Evolutionary conservation across 2,113 vertebrate genomes (phyloP), one percentile per base, ranked within the genome.

Genomic region (Megatriorchis doriae): DNA sequence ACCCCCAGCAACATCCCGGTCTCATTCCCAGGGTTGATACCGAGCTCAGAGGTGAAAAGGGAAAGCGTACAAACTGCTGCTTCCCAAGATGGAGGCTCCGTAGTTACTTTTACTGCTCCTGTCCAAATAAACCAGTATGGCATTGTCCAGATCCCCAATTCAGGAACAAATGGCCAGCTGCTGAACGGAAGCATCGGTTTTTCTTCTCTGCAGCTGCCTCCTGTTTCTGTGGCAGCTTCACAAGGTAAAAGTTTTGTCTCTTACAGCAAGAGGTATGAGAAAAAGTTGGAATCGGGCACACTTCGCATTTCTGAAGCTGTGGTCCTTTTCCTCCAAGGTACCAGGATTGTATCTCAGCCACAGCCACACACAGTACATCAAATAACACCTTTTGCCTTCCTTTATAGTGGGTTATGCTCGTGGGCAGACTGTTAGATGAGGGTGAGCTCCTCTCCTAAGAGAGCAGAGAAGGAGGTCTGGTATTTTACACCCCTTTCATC

Each of bases 121-220:
- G 98, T 99, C 95, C 99, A 99, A 97, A 98, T 99, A 97, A 99
- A 99, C 96, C 99, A 99, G 79, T 99, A 99, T 98, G 99, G 99
- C 96, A 98, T 99, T 96, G 99, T 99, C 96, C 99, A 99, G 96
- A 99, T 99, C 95, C 98, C 99, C 40, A 98, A 98, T 96, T 98
- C 98, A 52, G 99, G 99, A 97, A 96, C 98, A 81, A 98, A 98
- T 77, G 97, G 98, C 96, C 98, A 98, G 97, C 97, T 99, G 95
- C 98, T 99, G 93, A 99, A 98, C 66, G 98, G 98, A 94, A 98
- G 98, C 72, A 98, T 99, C 81, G 99, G 99, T 89, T 99, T 99
- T 97, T 99, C 99, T 96, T 98, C 99, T 48, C 97, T 99, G 87
- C 99, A 99, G 98, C 98, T 99, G 96, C 99, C 99, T 81, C 98